phyloP scores from a whole-genome alignment of 1,140 invertebrate species.

The Euglossa dilemma region DNA sequence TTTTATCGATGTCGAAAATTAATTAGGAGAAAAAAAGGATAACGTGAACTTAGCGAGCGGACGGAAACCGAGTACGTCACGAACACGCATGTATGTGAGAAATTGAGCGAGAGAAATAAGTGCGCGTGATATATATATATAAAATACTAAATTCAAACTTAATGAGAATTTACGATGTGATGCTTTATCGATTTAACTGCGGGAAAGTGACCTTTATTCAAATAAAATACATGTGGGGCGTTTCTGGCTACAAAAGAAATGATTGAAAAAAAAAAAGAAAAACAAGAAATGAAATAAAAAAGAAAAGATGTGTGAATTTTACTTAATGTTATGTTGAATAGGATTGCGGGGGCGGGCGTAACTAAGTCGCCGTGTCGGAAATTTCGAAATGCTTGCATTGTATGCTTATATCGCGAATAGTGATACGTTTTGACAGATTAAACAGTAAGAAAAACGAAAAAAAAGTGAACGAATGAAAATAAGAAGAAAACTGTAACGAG shows the following conservation, averaged over 20 bases:
- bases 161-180: slow-evolving; percentile 75
- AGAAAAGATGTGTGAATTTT: slow-evolving; percentile 56
- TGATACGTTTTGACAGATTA: slow-evolving; percentile 17
- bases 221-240: slow-evolving; percentile 72
- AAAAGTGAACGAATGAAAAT: neutral
- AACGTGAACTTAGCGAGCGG: slow-evolving; percentile 62
- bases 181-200: slow-evolving; percentile 79
- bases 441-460: slow-evolving; percentile 2
- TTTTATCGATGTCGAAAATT: slow-evolving; percentile 77
- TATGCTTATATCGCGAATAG: slow-evolving; percentile 54
- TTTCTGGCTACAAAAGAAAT: slow-evolving; percentile 66
- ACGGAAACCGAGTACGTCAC: slow-evolving; percentile 38
- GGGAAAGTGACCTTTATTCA: slow-evolving; percentile 80
- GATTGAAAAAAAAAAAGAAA: slow-evolving; percentile 37
- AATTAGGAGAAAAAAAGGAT: slow-evolving; percentile 67
- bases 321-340: slow-evolving; percentile 63
- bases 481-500: neutral
- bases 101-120: slow-evolving; percentile 52
- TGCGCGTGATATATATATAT: slow-evolving; percentile 55
- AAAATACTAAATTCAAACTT: slow-evolving; percentile 70
- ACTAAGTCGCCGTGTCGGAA: slow-evolving; percentile 63
- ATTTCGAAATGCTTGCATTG: slow-evolving; percentile 64
- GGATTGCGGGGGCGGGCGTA: slow-evolving; percentile 68
- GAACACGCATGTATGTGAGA: slow-evolving; percentile 56
- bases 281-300: slow-evolving; percentile 27